phyloP scores from a whole-genome alignment of 2,797 vertebrate genomes.

The Sparus aurata region DNA sequence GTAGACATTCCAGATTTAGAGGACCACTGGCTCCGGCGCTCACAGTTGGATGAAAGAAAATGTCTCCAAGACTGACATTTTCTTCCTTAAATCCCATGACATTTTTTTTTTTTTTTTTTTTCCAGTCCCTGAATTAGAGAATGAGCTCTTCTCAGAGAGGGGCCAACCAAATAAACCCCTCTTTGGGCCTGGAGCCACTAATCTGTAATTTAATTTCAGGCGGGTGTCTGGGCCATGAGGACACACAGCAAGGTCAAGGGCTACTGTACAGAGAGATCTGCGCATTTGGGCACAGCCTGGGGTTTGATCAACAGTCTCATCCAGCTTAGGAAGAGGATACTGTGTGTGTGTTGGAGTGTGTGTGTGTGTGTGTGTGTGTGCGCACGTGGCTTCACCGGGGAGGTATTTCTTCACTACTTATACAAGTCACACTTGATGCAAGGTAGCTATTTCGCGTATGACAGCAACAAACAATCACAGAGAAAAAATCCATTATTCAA shows the following conservation, averaged over 20 bases:
- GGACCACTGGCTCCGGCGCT: slow-evolving; percentile 29
- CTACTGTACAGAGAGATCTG: slow-evolving; percentile 75
- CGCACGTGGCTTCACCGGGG: background rate
- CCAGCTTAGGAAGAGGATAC: slow-evolving; percentile 65
- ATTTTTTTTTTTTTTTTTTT: slow-evolving; percentile 48
- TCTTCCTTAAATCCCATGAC: slow-evolving; percentile 73
- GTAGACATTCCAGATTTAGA: slow-evolving; percentile 48
- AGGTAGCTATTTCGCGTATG: slow-evolving; percentile 70
- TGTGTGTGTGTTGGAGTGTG: slow-evolving; percentile 4
- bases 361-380: slow-evolving; percentile 14
- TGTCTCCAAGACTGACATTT: slow-evolving; percentile 65
- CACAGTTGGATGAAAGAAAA: slow-evolving; percentile 52
- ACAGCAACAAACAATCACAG: slow-evolving; percentile 77
- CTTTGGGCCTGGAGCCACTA: slow-evolving; percentile 76
- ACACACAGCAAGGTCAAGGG: slow-evolving; percentile 78
- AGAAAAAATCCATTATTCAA: slow-evolving; percentile 81
- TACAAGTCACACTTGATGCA: slow-evolving; percentile 61
- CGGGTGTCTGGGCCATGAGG: slow-evolving; percentile 77
- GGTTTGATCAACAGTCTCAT: slow-evolving; percentile 79
- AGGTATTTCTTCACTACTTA: slow-evolving; percentile 46
- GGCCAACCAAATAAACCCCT: slow-evolving; percentile 81
- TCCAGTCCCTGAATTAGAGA: slow-evolving; percentile 60
- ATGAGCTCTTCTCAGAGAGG: slow-evolving; percentile 68
- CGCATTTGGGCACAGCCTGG: slow-evolving; percentile 70
- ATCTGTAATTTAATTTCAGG: slow-evolving; percentile 86